Evolutionary conservation across 2,797 vertebrate species (phyloP), one percentile per base, ranked within the genome.

Genomic region (Phyllotis vaccarum): DNA sequence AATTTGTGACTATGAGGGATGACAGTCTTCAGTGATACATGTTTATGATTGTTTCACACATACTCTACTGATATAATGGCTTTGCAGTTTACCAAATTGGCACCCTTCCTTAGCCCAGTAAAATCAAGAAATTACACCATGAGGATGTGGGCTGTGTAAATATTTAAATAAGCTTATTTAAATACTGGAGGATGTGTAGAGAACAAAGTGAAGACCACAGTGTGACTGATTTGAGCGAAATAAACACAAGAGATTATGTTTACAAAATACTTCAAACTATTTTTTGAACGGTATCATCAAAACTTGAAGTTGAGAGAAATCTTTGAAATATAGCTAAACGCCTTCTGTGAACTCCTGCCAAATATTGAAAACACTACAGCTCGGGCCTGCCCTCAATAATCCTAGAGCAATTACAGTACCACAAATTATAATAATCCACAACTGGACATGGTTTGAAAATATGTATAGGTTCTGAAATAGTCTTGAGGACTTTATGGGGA

Each of bases 51-150:
- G 90, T 24, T 86, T 97, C 94, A 56, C 2, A 16, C 96, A 68
- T 60, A 72, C 16, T 43, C 72, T n/a, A 0, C 87, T 95, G 43
- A 24, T 74, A 34, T 0, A 31, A 24, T 6, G 22, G 52, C 64
- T 96, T 98, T 92, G 80, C 52, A 91, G 97, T 91, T 27, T 1
- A 89, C 52, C 58, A 1, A 82, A 80, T 56, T 83, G 94, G 24
- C 4, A 79, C 19, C 75, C n/a, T 54, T 97, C 68, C 12, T 86
- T 89, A 19, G 34, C 60, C 2, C 5, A 90, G 2, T 16, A 46
- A 21, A 64, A 3, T 6, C 75, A 93, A 86, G 66, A 93, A 34
- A 58, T 90, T 43, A 86, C 72, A 34, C 37, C 89, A 91, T 37
- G 49, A 95, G 85, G 96, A 88, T 21, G 66, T 40, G 52, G 49